A percentile compares a stretch with the other conserved stretches of the same genome.
These are phyloP conservation scores for Drosophila nannoptera DNA, from an alignment of 1,140 invertebrate species.

Conservation along the genomic window DNA sequence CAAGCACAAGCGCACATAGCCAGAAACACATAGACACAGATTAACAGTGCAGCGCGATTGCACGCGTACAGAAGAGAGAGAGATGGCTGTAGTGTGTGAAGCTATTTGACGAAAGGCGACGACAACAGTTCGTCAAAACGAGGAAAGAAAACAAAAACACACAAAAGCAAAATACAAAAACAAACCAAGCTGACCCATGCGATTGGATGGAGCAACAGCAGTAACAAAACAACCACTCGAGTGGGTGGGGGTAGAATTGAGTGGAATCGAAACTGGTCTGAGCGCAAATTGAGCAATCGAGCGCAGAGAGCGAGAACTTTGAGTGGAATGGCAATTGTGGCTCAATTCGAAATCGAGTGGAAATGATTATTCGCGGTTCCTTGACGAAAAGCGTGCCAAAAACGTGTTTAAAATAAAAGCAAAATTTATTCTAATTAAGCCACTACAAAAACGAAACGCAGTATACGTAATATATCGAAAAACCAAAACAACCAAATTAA, in stretches of 20 bases:
- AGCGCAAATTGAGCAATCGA: conserved; percentile 38
- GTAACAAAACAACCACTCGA: conserved; percentile 22
- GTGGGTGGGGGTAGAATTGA: conserved; percentile 52
- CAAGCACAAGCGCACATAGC: conserved; percentile 18
- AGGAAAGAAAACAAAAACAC: conserved; percentile 38
- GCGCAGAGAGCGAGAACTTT: conserved; percentile 27
- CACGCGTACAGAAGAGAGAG: conserved; percentile 39
- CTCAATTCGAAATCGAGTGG: conserved; percentile 10
- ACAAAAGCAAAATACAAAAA: conserved; percentile 47
- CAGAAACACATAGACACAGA: conserved; percentile 7
- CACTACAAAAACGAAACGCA: conserved; percentile 65
- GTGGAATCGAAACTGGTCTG: conserved; percentile 41
- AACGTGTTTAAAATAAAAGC: conserved; percentile 33
- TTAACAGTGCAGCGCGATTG: conserved; percentile 17
- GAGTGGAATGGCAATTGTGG: conserved; percentile 21
- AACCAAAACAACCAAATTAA: conserved; percentile 14
- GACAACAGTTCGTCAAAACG: conserved; percentile 74
- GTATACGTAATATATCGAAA: conserved; percentile 64
- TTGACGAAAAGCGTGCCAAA: conserved; percentile 61
- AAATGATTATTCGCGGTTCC: conserved; percentile 32
- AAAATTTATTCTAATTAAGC: conserved; percentile 51
- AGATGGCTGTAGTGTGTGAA: conserved; percentile 52
- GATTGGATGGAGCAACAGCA: conserved; percentile 49
- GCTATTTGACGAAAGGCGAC: conserved; percentile 68
- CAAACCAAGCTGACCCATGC: conserved; percentile 49